Conservation (phyloP, 1,140 invertebrate genomes). For the Tetragonula clypearis region DNA sequence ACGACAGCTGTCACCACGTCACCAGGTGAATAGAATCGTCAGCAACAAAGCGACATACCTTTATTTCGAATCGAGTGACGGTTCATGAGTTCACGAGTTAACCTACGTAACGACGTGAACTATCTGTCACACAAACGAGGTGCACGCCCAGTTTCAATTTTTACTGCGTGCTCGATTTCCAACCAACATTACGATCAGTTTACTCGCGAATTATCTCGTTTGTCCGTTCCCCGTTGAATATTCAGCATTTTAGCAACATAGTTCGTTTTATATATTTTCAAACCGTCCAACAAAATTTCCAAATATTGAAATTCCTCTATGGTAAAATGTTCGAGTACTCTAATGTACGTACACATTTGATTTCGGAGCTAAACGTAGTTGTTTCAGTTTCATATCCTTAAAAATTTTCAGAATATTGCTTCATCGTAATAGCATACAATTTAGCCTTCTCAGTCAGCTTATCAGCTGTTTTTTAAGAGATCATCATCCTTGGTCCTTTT, state of each 20-base stretch:
- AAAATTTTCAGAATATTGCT: too few species aligned
- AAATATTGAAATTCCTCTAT: too few species aligned
- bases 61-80: constrained; percentile 9
- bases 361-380: too few species aligned
- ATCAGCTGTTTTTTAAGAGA: too few species aligned
- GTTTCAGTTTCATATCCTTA: too few species aligned
- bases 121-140: constrained; percentile 11
- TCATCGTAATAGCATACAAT: too few species aligned
- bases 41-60: constrained; percentile 19
- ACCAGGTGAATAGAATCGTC: constrained; percentile 20
- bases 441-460: too few species aligned
- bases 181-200: neutral
- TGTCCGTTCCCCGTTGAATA: neutral
- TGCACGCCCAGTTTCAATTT: constrained; percentile 12
- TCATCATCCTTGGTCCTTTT: neutral
- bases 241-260: neutral
- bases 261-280: constrained; percentile 21
- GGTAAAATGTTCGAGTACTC: too few species aligned
- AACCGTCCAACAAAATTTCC: too few species aligned
- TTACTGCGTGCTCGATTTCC: constrained; percentile 16
- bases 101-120: constrained; percentile 23
- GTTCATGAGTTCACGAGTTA: constrained; percentile 29
- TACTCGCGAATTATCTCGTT: constrained; percentile 16
- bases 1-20: neutral
- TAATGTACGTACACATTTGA: too few species aligned